Evolutionary conservation across 2,113 vertebrate genomes (phyloP), one percentile per base, ranked within the genome.

Genomic region (Neotoma lepida): DNA sequence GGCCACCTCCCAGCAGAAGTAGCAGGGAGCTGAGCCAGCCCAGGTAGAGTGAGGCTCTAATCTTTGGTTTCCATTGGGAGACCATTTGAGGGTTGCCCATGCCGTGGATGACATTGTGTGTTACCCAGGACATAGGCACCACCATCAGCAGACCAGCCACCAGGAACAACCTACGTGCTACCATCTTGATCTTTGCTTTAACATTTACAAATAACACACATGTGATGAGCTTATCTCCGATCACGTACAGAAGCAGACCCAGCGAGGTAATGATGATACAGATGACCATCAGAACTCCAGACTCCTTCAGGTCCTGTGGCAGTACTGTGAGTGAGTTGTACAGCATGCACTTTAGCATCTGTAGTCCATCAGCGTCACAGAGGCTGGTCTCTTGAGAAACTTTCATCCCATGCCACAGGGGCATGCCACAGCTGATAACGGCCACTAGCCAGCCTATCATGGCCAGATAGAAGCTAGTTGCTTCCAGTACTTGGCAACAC

Each of bases 171-270:
- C n/a, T n/a, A n/a, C n/a, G n/a, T n/a, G n/a, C n/a, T n/a, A n/a
- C n/a, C n/a, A n/a, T n/a, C n/a, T n/a, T n/a, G n/a, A n/a, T n/a
- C n/a, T n/a, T n/a, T n/a, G n/a, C n/a, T n/a, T n/a, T n/a, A n/a
- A n/a, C n/a, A n/a, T 6, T 24, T 0, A 2, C 24, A 54, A 13
- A 6, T 9, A 0, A 3, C 76, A 54, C 33, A 4, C 3, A 9
- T 3, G 4, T 24, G 4, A 2, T n/a, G 4, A n/a, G n/a, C n/a
- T n/a, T 9, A 9, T 81, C 35, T 10, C 18, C 0, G 33, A n/a
- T 1, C 20, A 6, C 6, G 51, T n/a, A 24, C 20, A 56, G 51
- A 35, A 58, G 2, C 51, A 81, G 26, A 58, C 35, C 51, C 78
- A 80, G 20, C 3, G 18, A n/a, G 9, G 4, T 35, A 1, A 35